Conservation (phyloP, 2,113 vertebrate species). For the Odontophorus gujanensis region DNA sequence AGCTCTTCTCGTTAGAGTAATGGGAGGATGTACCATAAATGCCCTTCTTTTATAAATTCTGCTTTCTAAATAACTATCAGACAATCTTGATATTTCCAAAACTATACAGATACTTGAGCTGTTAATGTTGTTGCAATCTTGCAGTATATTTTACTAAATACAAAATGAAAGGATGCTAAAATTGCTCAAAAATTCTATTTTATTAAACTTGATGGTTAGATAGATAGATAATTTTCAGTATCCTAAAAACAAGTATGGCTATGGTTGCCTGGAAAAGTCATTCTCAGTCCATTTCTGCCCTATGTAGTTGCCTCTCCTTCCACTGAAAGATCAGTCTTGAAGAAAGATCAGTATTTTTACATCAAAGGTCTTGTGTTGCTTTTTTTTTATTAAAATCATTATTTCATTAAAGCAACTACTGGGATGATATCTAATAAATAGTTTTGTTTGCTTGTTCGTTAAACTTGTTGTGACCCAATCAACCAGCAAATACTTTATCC, state of each 20-base stretch:
- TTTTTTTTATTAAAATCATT: background rate
- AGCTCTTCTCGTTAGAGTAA: background rate
- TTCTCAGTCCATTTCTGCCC: background rate
- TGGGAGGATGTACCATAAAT: fast-evolving
- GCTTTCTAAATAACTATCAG: background rate
- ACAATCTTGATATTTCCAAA: fast-evolving
- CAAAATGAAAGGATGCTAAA: background rate
- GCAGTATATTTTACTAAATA: background rate
- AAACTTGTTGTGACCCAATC: background rate
- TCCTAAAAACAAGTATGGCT: background rate
- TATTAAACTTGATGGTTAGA: background rate
- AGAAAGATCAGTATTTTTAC: background rate
- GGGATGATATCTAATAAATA: background rate
- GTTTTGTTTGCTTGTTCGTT: background rate
- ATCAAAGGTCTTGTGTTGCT: background rate
- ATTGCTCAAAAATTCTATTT: background rate
- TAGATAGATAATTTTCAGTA: background rate
- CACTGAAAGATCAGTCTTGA: background rate
- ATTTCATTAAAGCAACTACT: background rate
- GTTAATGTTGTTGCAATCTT: background rate
- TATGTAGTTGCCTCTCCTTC: background rate
- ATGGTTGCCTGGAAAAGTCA: background rate
- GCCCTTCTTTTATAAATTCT: background rate
- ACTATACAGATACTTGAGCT: background rate
- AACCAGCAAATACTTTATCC: background rate